Percentiles rank a stretch among this genome's conserved stretches.
These are phyloP conservation scores for Hippoglossus stenolepis DNA, from an alignment of 2,113 vertebrate species.

Conservation along the genomic window DNA sequence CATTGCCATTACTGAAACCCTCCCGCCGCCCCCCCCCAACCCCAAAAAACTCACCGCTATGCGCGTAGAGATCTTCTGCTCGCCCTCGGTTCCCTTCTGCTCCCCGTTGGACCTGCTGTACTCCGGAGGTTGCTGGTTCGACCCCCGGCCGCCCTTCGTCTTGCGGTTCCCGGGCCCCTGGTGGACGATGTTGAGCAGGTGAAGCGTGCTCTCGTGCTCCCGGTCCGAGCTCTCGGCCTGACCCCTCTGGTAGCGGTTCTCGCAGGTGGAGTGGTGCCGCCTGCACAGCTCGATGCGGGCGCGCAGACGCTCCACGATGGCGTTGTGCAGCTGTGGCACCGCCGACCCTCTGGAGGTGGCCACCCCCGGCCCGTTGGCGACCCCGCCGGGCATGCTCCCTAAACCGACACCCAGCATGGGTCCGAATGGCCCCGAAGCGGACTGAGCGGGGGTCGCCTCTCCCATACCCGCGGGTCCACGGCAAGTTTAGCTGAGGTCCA, in stretches of 20 bases:
- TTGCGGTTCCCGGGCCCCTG: constrained; percentile 88
- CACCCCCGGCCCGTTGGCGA: constrained; percentile 74
- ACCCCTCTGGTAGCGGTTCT: constrained; percentile 91
- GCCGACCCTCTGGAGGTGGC: constrained; percentile 84
- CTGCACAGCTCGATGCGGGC: constrained; percentile 94
- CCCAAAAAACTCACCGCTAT: constrained; percentile 88
- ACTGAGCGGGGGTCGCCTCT: constrained; percentile 91
- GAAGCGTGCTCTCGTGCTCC: constrained; percentile 91
- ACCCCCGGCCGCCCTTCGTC: constrained; percentile 83
- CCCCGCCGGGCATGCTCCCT: constrained; percentile 80
- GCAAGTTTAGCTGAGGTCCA: constrained; percentile 61
- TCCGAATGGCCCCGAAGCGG: constrained; percentile 82
- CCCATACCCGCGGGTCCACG: constrained; percentile 83
- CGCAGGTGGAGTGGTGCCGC: constrained; percentile 94
- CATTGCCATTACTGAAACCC: background rate
- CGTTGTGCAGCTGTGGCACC: constrained; percentile 90
- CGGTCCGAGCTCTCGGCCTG: constrained; percentile 90
- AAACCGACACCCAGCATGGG: constrained; percentile 84
- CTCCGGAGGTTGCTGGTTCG: constrained; percentile 78
- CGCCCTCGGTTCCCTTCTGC: constrained; percentile 79
- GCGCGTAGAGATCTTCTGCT: constrained; percentile 88
- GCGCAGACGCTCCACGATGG: constrained; percentile 94
- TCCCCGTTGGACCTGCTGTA: constrained; percentile 85
- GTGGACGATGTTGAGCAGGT: constrained; percentile 92
- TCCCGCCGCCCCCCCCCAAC: background rate